These are phyloP conservation scores for Ophiodon elongatus DNA, from an alignment of 2,113 vertebrate genomes.

Conservation along the genomic window DNA sequence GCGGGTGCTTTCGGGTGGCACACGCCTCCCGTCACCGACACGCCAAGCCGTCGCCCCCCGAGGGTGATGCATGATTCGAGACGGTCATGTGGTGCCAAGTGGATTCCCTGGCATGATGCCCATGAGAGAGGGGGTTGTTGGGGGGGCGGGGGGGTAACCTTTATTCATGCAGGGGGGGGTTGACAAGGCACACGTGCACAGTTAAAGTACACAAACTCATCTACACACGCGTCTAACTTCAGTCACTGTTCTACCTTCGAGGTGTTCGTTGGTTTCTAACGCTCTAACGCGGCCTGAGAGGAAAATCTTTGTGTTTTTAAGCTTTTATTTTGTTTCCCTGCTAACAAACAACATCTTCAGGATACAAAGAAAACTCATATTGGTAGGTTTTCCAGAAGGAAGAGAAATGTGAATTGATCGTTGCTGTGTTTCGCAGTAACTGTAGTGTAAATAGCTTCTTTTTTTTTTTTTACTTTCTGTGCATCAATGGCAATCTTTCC, in stretches of 20 bases:
- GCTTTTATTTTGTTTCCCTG: not conserved
- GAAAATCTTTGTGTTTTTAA: not conserved
- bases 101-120: slow-evolving; percentile 60
- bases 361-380: not conserved
- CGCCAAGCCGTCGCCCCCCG: slow-evolving; percentile 27
- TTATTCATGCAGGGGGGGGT: not conserved
- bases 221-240: not conserved
- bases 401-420: not conserved
- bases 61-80: slow-evolving; percentile 48
- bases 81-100: slow-evolving; percentile 40
- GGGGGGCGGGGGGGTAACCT: not conserved
- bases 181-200: not conserved
- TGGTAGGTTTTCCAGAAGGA: not conserved
- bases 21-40: slow-evolving; percentile 39
- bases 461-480: not conserved
- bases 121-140: not conserved
- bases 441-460: no score
- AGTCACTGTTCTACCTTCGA: not conserved
- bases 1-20: slow-evolving; percentile 39
- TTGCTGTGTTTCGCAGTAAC: not conserved
- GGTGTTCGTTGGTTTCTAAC: not conserved
- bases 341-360: not conserved
- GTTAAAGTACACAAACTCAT: not conserved
- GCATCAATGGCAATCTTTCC: not conserved
- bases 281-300: not conserved